These are phyloP conservation scores for Cephus runcator DNA, from an alignment of 2,888 invertebrate species.

Conservation along the genomic window DNA sequence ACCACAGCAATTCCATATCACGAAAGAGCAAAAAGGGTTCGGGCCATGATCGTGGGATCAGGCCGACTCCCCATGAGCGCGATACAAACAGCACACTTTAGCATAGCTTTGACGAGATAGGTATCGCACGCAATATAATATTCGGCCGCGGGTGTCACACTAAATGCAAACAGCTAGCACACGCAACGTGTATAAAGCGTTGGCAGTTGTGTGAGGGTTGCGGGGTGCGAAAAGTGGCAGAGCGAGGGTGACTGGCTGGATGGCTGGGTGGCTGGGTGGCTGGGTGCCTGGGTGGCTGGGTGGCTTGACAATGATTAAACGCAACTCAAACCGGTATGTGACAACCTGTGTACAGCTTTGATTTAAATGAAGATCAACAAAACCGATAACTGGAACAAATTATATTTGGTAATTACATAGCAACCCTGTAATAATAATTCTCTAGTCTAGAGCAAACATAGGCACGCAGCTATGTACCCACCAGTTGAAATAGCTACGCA, in stretches of 20 bases:
- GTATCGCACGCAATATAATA: constrained; percentile 35
- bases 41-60: not conserved
- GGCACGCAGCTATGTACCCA: not conserved
- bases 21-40: not conserved
- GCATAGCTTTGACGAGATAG: constrained; percentile 5
- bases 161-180: constrained; percentile 24
- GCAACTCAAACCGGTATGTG: constrained; percentile 7
- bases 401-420: constrained; percentile 6
- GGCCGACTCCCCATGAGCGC: not conserved
- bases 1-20: not conserved
- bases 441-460: not conserved
- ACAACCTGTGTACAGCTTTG: constrained; percentile 7
- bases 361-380: constrained; percentile 3
- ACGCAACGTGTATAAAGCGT: constrained; percentile 1
- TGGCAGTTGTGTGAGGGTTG: not conserved
- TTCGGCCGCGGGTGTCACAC: constrained; percentile 35
- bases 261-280: too few species aligned
- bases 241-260: constrained; percentile 5
- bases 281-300: not conserved
- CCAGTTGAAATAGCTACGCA: not conserved
- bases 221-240: constrained; percentile 7
- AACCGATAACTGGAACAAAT: constrained; percentile 1
- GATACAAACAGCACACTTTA: constrained; percentile 5
- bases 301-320: constrained; percentile 6
- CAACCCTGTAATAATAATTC: constrained; percentile 2